Conservation (phyloP, 2,797 vertebrate species). For the Heteromormyrus szaboi region DNA sequence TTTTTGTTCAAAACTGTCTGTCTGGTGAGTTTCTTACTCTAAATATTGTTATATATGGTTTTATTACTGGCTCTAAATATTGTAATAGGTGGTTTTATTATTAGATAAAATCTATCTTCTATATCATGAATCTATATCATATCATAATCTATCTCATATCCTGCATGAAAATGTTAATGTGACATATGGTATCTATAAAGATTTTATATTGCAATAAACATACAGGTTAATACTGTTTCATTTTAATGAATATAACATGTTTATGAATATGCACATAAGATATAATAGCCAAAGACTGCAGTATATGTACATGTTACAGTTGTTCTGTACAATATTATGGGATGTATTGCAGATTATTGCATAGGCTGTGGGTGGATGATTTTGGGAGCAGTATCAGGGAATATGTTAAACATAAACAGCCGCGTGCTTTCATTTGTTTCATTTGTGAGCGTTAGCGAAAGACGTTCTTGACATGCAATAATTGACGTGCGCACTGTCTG, state of each 20-base stretch:
- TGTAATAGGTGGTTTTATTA: not conserved
- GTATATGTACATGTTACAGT: not conserved
- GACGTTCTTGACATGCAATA: not conserved
- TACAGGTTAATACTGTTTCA: not conserved
- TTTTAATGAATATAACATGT: not conserved
- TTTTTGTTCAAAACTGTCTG: not conserved
- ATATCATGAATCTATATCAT: not conserved
- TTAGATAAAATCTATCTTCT: not conserved
- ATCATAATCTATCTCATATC: not conserved
- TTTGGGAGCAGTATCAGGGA: constrained; percentile 3
- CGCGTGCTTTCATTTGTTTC: not conserved
- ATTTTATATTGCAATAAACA: not conserved
- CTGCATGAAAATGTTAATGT: not conserved
- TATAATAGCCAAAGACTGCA: not conserved
- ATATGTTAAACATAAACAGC: not conserved
- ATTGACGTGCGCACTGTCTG: not conserved
- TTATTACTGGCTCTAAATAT: not conserved
- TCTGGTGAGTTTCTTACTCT: not conserved
- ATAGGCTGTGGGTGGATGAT: not conserved
- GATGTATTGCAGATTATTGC: constrained; percentile 1
- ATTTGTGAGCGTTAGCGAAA: not conserved
- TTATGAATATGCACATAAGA: not conserved
- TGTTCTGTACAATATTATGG: not conserved
- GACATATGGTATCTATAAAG: not conserved
- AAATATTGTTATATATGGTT: not conserved